phyloP scores from a whole-genome alignment of 2,113 vertebrate species.

The Cavia aperea region DNA sequence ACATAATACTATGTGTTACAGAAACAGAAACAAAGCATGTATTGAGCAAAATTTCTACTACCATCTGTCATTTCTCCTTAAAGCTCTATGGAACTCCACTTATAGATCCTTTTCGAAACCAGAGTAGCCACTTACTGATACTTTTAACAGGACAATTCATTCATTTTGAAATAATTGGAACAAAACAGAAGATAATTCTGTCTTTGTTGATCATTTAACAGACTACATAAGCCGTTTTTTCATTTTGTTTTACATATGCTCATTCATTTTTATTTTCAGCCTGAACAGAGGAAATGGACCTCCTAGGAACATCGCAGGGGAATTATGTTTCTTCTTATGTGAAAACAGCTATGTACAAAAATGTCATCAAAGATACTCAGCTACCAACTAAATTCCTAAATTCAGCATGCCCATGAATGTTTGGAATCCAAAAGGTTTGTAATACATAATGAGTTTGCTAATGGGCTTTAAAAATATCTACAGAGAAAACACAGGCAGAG shows the following conservation, averaged over 20 bases:
- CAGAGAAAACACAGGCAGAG: background rate
- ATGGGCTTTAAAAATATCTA: background rate
- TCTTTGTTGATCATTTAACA: background rate
- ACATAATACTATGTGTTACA: background rate
- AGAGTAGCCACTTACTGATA: background rate
- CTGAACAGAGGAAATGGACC: background rate
- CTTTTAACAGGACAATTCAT: background rate
- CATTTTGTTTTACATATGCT: background rate
- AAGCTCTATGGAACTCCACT: background rate
- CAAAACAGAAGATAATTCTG: conserved; percentile 2
- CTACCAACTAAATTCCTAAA: background rate
- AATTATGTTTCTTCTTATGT: background rate
- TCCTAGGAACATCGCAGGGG: background rate
- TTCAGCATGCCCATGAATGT: background rate
- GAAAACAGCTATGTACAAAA: conserved; percentile 30
- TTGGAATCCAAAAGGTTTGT: background rate
- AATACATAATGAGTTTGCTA: background rate
- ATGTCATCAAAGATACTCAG: background rate
- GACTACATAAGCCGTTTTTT: background rate
- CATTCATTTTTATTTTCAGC: conserved; percentile 15
- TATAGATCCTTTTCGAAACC: background rate
- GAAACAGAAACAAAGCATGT: background rate
- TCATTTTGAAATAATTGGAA: conserved; percentile 14
- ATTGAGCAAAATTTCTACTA: background rate
- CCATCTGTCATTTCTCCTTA: background rate